Percentiles rank a stretch among this genome's conserved stretches.
Evolutionary conservation across 2,888 invertebrate species (phyloP).

Genomic region (Norana najaformis): DNA sequence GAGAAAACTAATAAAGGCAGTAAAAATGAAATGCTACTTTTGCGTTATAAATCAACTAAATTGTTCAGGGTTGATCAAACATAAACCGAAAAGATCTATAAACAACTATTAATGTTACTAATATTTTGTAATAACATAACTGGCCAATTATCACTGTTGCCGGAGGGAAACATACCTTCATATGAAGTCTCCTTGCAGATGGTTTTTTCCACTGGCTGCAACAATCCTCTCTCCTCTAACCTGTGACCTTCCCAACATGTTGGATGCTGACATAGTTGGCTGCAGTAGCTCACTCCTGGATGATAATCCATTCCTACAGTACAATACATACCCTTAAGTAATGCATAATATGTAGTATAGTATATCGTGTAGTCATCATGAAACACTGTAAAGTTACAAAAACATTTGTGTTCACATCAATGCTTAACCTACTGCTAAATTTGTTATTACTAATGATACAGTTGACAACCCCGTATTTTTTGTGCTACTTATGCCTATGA

Average conservation of each 20-base stretch:
- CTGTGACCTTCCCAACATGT: slow-evolving; percentile 17
- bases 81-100: not conserved
- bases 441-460: not conserved
- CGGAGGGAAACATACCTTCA: not conserved
- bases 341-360: not conserved
- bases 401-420: no score
- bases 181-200: not conserved
- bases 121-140: not conserved
- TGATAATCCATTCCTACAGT: not conserved
- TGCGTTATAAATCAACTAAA: not conserved
- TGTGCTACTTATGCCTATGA: no score
- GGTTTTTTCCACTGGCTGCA: not conserved
- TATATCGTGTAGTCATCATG: not conserved
- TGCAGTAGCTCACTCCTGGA: slow-evolving; percentile 10
- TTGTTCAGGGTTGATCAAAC: not conserved
- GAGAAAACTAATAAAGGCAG: not conserved
- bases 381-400: not conserved
- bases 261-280: slow-evolving; percentile 7
- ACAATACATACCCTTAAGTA: no score
- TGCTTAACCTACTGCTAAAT: no score
- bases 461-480: no score
- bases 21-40: not conserved
- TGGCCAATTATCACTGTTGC: not conserved
- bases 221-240: not conserved
- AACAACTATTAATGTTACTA: not conserved